phyloP scores from a whole-genome alignment of 1,140 invertebrate species.

The Pachyrhynchus sulphureomaculatus region DNA sequence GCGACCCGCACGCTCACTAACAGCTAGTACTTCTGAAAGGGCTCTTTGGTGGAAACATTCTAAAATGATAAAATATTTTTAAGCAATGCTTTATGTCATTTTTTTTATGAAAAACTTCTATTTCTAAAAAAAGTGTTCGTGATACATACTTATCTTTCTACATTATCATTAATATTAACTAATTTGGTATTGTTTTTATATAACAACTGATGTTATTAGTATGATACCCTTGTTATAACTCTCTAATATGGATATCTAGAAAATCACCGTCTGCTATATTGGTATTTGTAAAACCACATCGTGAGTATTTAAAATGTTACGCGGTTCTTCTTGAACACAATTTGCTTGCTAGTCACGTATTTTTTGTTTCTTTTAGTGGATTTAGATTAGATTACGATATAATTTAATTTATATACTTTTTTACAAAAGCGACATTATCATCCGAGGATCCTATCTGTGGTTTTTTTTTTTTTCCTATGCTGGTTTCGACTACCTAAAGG shows the following conservation, averaged over 20 bases:
- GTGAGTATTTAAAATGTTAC: conserved; percentile 10
- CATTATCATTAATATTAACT: too few species aligned
- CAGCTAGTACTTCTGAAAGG: conserved; percentile 71
- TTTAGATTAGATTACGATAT: too few species aligned
- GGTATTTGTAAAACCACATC: conserved; percentile 1
- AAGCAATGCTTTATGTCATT: background rate
- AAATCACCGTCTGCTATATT: conserved; percentile 12
- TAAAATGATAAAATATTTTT: conserved; percentile 19
- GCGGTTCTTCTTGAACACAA: conserved; percentile 2
- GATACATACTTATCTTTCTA: too few species aligned
- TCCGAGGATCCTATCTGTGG: too few species aligned
- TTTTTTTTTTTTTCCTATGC: too few species aligned
- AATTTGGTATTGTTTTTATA: background rate
- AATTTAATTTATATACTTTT: too few species aligned
- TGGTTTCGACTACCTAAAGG: too few species aligned
- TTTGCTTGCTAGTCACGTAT: background rate
- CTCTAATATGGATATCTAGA: conserved; percentile 9
- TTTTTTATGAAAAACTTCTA: too few species aligned
- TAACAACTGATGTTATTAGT: background rate
- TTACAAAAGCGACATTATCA: too few species aligned
- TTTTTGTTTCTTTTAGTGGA: background rate
- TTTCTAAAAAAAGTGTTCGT: too few species aligned
- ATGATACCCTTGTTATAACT: background rate
- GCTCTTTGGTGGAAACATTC: conserved; percentile 75
- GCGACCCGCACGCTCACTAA: conserved; percentile 74